Base-by-base conservation (phyloP, 2,888 invertebrate species). In the Euzophera pinguis region DNA sequence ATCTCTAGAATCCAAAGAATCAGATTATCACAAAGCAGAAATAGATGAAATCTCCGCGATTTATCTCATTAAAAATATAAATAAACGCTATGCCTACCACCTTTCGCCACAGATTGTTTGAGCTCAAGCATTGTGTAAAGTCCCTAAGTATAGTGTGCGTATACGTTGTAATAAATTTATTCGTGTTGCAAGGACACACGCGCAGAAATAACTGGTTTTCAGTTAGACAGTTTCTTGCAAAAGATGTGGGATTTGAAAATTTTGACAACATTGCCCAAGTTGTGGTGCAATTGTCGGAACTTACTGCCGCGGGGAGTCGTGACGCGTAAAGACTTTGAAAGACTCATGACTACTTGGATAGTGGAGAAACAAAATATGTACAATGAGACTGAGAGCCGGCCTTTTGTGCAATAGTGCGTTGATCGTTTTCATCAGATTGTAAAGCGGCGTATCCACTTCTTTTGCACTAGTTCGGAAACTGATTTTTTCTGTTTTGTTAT, bases 131-230 rank as follows among this genome's bases (percentile, higher is more conserved):
- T 60, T 57, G 53, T 56, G 57, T 27, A 56, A 58, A 55, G 50
- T 53, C 48, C 39, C 52, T 48, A 50, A 27, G 35, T 47, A 1
- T 50, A 32, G 45, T 42, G 4, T 52, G 47, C 45, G 45, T 10
- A 32, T 32, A 48, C 41, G 49, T 56, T 9, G 53, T 52, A 54
- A 50, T 57, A 38, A 51, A 53, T 53, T 17, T 52, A 52, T 53
- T 47, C 42, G 50, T 56, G 52, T 53, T 17, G 53, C 57, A 60
- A 60, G 50, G 57, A 56, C 57, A 22, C 29, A 16, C 38, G 45
- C 45, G 41, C 41, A 42, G 35, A 50, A 37, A 48, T 27, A 55
- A 56, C 56, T 41, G 54, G 58, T 58, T 54, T 42, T 43, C 42
- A 43, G 51, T 51, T 51, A 43, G 51, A 45, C 43, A 16, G 14